Conservation (phyloP, 2,113 vertebrate species). For the Microtus pennsylvanicus region DNA sequence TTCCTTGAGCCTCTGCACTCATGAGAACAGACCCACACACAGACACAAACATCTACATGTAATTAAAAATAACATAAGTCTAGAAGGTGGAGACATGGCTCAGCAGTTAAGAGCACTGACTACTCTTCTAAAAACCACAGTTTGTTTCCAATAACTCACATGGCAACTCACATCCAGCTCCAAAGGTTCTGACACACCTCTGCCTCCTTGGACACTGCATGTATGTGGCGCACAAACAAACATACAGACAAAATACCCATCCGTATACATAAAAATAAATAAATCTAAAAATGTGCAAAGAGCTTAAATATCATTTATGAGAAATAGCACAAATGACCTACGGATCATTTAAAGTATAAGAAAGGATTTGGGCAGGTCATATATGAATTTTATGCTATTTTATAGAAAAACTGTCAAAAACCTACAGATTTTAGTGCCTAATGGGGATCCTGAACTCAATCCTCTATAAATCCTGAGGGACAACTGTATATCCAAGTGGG, state of each 20-base stretch:
- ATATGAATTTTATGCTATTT: background rate
- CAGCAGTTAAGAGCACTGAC: too few species aligned
- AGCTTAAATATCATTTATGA: background rate
- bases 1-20: background rate
- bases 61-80: background rate
- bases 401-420: background rate
- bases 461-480: background rate
- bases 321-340: background rate
- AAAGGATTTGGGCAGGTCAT: background rate
- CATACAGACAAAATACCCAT: background rate
- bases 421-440: background rate
- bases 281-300: background rate
- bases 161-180: background rate
- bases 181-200: background rate
- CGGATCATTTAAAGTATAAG: background rate
- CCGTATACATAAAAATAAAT: background rate
- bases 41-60: background rate
- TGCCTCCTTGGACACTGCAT: background rate
- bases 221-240: background rate
- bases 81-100: background rate
- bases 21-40: background rate
- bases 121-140: background rate
- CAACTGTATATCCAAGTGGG: background rate
- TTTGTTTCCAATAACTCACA: background rate
- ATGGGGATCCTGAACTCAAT: background rate